Evolutionary conservation across 2,113 vertebrate genomes (phyloP), one percentile per base, ranked within the genome.

Genomic region (Pao palembangensis): DNA sequence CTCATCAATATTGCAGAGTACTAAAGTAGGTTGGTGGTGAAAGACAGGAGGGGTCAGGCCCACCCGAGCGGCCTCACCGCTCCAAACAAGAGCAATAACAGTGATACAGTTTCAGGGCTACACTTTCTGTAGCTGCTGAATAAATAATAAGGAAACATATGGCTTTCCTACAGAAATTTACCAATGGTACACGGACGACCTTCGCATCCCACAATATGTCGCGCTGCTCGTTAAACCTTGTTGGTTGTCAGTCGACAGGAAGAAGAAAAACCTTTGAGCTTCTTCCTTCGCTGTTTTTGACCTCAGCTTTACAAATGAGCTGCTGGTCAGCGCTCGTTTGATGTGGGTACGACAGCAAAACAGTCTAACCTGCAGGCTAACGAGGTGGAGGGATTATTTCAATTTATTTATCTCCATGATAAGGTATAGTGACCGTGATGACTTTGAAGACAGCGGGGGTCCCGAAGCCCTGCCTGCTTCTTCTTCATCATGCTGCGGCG

Each of bases 401-500:
- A 83, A 61, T 84, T 86, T 84, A 90, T 89, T 88, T 87, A 84
- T 89, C 89, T 91, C 78, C 83, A 88, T 88, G 81, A 84, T 85
- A 85, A 89, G 88, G 84, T 87, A 80, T 62, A 78, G 62, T 75
- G 78, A 71, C 71, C 78, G 78, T 79, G 82, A 69, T 70, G 83
- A 80, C 90, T 91, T 91, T 91, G 91, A 92, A 91, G 88, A 76
- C 88, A 90, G 87, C 84, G 4, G 89, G 89, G 64, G 59, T n/a
- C 20, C 77, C 17, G 69, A 71, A 72, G 81, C 80, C 84, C 82
- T 75, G 80, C 65, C 4, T 23, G 57, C 50, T 76, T 85, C 85
- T 66, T 76, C 55, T 89, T 92, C 89, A 86, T 91, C 90, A 91
- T 80, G 70, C 60, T 2, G 64, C 18, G 69, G 57, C 72, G 74